Evolutionary conservation across 2,888 invertebrate species (phyloP), one percentile per base, ranked within the genome.

Genomic region (Macrophya alboannulata): DNA sequence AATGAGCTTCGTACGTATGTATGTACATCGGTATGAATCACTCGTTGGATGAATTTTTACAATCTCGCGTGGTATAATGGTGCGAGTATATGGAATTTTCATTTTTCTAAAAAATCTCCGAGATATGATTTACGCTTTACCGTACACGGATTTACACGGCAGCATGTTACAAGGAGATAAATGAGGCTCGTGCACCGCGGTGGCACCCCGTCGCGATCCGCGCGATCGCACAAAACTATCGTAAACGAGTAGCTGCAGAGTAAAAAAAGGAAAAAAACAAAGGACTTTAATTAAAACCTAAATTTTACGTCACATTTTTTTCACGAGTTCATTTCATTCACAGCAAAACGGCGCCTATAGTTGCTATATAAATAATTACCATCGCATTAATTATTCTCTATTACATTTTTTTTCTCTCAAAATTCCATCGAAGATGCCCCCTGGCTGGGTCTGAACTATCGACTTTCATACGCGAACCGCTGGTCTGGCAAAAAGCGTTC

Each of bases 101-200:
- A n/a, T 84, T 76, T 84, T 51, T 76, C 68, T 84, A 84, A 85
- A 10, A 31, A 8, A 74, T 65, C 6, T 71, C 17, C 76, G 9
- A 59, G 37, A 17, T 83, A 85, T 86, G 86, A 87, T 87, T 87
- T 87, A 87, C 84, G 86, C 79, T 83, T 45, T 40, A 76, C 59
- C 62, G 21, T 81, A 81, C 68, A 86, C 86, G 86, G 21, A 8
- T 84, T 79, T 65, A 84, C 85, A 86, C 82, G 79, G 71, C 77
- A 55, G 77, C 51, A 59, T 59, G 81, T 84, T 85, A 84, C 86
- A 45, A 65, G 37, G 85, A 85, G 59, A 81, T 62, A 81, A 81
- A 81, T 81, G 81, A 81, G 81, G 77, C 77, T 48, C 17, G 55
- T n/a, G 17, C 55, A 10, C 25, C 55, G 55, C 37, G 77, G 10